These are phyloP conservation scores for Oopsacas minuta DNA, from an alignment of 37 sponge, comb jelly and placozoan species.

Conservation along the genomic window DNA sequence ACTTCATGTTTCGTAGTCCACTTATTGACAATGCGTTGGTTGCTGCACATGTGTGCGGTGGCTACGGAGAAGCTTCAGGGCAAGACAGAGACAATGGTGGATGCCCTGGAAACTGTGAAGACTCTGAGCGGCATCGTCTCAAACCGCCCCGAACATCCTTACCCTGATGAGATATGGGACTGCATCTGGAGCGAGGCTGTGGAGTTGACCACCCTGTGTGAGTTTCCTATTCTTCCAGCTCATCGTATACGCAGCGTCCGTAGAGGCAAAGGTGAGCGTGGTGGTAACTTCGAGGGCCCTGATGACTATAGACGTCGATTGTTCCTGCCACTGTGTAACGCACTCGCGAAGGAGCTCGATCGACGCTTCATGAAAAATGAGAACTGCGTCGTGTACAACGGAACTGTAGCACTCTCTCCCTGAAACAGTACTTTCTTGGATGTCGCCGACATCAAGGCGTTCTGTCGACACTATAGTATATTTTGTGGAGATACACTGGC, in stretches of 20 bases:
- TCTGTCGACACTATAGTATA: conserved; percentile 6
- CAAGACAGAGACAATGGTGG: conserved; percentile 16
- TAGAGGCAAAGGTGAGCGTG: background rate
- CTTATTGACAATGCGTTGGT: conserved; percentile 8
- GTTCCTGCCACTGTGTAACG: conserved; percentile 1
- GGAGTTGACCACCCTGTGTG: conserved; percentile 3
- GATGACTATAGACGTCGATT: conserved; percentile 13
- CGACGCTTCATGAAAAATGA: conserved; percentile 12
- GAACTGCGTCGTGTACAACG: conserved; percentile 1
- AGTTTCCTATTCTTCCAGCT: background rate
- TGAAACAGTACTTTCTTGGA: background rate
- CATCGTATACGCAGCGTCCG: conserved; percentile 17
- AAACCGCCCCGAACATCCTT: conserved; percentile 3
- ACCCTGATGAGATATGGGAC: background rate
- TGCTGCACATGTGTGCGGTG: conserved; percentile 1
- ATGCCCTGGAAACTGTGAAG: conserved; percentile 8
- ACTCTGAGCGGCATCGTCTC: conserved; percentile 14
- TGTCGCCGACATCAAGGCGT: conserved; percentile 9
- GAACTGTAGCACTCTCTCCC: background rate
- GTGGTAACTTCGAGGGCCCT: background rate
- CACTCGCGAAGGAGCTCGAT: conserved; percentile 17
- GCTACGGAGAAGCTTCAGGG: conserved; percentile 17
- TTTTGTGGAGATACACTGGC: conserved; percentile 9
- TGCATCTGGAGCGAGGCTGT: conserved; percentile 14
- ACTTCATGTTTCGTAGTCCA: background rate